Conservation (phyloP, 2,888 invertebrate species). For the Odontomyia ornata region DNA sequence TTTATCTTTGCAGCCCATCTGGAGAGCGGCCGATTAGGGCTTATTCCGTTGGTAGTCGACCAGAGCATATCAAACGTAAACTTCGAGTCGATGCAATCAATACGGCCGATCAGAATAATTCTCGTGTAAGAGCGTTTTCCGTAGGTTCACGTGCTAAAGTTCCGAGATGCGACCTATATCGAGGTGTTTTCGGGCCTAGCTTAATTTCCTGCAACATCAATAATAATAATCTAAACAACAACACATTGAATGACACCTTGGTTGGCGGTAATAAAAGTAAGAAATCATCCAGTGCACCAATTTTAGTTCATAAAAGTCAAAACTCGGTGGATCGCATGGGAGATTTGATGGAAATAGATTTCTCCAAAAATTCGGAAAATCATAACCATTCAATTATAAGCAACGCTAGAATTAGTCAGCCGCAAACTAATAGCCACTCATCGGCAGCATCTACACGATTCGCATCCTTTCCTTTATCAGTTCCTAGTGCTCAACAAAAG, state of each 20-base stretch:
- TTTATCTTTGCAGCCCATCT: slow-evolving; percentile 55
- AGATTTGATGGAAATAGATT: slow-evolving; percentile 86
- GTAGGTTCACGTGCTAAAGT: slow-evolving; percentile 75
- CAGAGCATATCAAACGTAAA: slow-evolving; percentile 71
- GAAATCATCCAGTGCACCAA: slow-evolving; percentile 76
- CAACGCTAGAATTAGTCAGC: slow-evolving; percentile 58
- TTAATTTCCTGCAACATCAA: slow-evolving; percentile 55
- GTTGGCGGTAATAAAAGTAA: slow-evolving; percentile 58
- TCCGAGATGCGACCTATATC: slow-evolving; percentile 59
- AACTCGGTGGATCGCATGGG: slow-evolving; percentile 73
- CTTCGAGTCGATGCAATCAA: slow-evolving; percentile 64
- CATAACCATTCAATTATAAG: slow-evolving; percentile 52
- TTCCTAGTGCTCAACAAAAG: slow-evolving; percentile 48
- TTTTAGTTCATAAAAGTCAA: slow-evolving; percentile 66
- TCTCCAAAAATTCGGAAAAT: slow-evolving; percentile 64
- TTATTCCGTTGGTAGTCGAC: slow-evolving; percentile 86
- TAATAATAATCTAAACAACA: slow-evolving; percentile 50
- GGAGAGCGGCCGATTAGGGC: slow-evolving; percentile 74
- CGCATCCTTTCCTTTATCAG: slow-evolving; percentile 50
- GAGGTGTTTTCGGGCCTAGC: slow-evolving; percentile 55
- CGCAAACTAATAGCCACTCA: slow-evolving; percentile 32
- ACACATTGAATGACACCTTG: slow-evolving; percentile 54
- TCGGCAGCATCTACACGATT: slow-evolving; percentile 46
- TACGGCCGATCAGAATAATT: slow-evolving; percentile 63
- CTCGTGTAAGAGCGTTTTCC: slow-evolving; percentile 78